Percentiles rank a stretch among this genome's conserved stretches.
Evolutionary conservation across 2,113 vertebrate genomes (phyloP).

Genomic region (Pterocles burchelli): DNA sequence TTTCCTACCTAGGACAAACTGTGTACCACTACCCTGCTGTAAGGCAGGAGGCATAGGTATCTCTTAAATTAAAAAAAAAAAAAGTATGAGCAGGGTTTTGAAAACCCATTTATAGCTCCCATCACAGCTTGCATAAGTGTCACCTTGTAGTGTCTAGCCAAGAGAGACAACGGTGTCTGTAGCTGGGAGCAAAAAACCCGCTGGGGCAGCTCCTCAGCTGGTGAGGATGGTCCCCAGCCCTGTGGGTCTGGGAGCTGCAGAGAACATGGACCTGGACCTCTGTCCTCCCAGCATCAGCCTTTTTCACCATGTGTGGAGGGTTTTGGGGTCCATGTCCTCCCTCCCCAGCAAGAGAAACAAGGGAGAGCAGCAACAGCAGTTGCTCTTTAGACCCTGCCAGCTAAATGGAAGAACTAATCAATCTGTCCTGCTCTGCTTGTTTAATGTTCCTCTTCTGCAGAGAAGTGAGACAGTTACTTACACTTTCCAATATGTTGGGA

Average conservation of each 20-base stretch:
- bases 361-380: neutral
- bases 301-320: accelerated
- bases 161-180: neutral
- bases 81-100: neutral
- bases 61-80: neutral
- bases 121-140: neutral
- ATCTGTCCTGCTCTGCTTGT: neutral
- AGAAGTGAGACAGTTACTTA: slow-evolving; percentile 49
- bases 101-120: neutral
- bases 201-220: neutral
- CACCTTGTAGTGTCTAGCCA: neutral
- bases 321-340: neutral
- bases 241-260: neutral
- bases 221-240: neutral
- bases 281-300: neutral
- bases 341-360: neutral
- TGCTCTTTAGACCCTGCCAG: neutral
- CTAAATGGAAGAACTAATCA: neutral
- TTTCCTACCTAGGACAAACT: neutral
- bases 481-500: slow-evolving; percentile 42
- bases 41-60: neutral
- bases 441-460: slow-evolving; percentile 6
- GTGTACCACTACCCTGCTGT: neutral
- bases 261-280: neutral
- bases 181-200: neutral